Conservation (phyloP, 2,888 invertebrate species). For the Bruchidius siliquastri region DNA sequence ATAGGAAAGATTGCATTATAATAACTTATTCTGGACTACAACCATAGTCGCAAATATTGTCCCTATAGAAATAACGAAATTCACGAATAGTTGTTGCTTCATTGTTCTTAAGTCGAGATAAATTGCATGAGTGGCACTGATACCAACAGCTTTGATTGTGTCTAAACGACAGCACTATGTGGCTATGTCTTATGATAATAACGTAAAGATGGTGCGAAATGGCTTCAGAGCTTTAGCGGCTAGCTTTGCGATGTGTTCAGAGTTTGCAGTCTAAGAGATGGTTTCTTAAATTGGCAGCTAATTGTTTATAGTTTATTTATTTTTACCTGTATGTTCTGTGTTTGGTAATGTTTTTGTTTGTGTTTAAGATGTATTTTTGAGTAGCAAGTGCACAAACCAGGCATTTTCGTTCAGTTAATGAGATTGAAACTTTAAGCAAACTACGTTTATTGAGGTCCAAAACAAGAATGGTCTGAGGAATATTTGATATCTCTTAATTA, state of each 20-base stretch:
- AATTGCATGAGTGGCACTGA: not conserved
- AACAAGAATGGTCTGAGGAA: too few species aligned
- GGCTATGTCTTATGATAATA: not conserved
- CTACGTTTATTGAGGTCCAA: too few species aligned
- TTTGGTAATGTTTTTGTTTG: not conserved
- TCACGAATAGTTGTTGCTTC: not conserved
- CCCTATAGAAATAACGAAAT: not conserved
- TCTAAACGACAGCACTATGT: not conserved
- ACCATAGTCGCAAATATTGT: not conserved
- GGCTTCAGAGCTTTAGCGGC: not conserved
- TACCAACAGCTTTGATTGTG: not conserved
- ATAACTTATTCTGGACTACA: not conserved
- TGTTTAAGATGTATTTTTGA: too few species aligned
- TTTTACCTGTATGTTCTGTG: not conserved
- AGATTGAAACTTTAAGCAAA: too few species aligned
- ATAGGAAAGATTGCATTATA: not conserved
- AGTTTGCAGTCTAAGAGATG: not conserved
- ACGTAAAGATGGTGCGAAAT: not conserved
- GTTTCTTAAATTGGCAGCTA: not conserved
- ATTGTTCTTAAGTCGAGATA: not conserved
- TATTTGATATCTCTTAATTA: too few species aligned
- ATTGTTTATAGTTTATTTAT: not conserved
- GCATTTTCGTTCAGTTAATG: too few species aligned
- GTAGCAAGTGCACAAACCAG: too few species aligned
- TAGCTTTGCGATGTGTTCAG: not conserved